phyloP scores from a whole-genome alignment of 2,797 vertebrate genomes.

The Anisognathus igniventris region DNA sequence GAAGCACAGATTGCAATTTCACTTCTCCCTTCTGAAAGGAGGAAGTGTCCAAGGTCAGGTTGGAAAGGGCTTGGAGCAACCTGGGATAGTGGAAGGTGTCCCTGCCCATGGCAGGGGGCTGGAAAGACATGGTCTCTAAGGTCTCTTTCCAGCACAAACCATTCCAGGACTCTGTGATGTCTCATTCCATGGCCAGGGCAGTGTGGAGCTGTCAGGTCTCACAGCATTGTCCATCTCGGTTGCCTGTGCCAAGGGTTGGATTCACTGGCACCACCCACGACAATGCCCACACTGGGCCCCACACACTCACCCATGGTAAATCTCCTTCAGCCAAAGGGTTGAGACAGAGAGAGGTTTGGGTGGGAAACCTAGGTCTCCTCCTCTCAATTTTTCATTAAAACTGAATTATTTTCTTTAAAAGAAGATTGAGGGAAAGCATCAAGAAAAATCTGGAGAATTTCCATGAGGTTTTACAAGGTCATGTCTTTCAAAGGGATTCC shows the following conservation, averaged over 20 bases:
- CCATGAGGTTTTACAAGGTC: not conserved
- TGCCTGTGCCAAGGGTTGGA: rapidly evolving
- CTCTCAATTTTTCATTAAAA: not conserved
- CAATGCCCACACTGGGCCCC: not conserved
- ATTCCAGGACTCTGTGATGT: not conserved
- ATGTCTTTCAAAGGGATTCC: not conserved
- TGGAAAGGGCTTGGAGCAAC: not conserved
- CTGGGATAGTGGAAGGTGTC: not conserved
- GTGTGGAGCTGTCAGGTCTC: not conserved
- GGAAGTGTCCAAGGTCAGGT: not conserved
- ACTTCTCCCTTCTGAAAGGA: not conserved
- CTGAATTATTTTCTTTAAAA: not conserved
- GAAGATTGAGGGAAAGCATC: not conserved
- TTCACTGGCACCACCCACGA: not conserved
- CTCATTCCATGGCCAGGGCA: not conserved
- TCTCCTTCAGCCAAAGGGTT: not conserved
- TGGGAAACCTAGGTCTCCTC: not conserved
- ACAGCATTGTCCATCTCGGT: rapidly evolving
- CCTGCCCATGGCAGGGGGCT: not conserved
- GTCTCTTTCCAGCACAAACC: not conserved
- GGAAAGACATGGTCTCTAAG: not conserved
- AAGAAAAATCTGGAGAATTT: not conserved
- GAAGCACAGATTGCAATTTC: not conserved
- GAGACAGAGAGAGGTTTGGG: not conserved
- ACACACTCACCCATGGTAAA: not conserved